Percentiles rank a stretch among this genome's conserved stretches.
Evolutionary conservation across 2,797 vertebrate species (phyloP).

Genomic region (Rhinoraja longicauda): DNA sequence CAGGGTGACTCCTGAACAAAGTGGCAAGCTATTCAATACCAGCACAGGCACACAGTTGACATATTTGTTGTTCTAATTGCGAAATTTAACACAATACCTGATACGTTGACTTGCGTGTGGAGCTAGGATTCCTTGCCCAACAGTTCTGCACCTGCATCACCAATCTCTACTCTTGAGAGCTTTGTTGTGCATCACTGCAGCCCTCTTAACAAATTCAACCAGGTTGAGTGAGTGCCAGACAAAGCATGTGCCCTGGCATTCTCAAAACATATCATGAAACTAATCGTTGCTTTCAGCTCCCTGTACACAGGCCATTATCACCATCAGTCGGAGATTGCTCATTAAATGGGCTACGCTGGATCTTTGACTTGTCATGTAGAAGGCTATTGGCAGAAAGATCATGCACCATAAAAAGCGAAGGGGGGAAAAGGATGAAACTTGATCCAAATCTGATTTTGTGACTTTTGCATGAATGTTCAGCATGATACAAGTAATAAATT

Average conservation of each 20-base stretch:
- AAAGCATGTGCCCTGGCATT: background rate
- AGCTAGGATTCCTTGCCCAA: background rate
- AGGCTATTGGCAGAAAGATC: background rate
- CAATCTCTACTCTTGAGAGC: background rate
- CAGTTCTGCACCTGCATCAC: background rate
- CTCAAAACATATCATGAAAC: conserved; percentile 26
- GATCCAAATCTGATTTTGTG: background rate
- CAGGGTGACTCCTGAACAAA: background rate
- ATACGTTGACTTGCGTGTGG: background rate
- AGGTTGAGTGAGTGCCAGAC: conserved; percentile 29
- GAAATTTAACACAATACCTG: background rate
- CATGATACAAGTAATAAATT: background rate
- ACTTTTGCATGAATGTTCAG: background rate
- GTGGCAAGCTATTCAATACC: background rate
- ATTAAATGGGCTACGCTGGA: conserved; percentile 22
- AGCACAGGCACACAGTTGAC: too few relatives aligned
- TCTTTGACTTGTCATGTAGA: conserved; percentile 5
- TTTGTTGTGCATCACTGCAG: background rate
- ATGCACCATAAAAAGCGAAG: background rate
- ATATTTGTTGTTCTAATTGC: background rate
- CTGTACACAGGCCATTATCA: background rate
- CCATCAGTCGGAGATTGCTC: conserved; percentile 10
- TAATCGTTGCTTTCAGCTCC: conserved; percentile 29
- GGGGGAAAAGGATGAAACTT: background rate
- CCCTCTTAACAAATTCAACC: background rate